A percentile compares a stretch with the other conserved stretches of the same genome.
Evolutionary conservation across 2,888 invertebrate species (phyloP).

Genomic region (Drosophila kambysellisi): DNA sequence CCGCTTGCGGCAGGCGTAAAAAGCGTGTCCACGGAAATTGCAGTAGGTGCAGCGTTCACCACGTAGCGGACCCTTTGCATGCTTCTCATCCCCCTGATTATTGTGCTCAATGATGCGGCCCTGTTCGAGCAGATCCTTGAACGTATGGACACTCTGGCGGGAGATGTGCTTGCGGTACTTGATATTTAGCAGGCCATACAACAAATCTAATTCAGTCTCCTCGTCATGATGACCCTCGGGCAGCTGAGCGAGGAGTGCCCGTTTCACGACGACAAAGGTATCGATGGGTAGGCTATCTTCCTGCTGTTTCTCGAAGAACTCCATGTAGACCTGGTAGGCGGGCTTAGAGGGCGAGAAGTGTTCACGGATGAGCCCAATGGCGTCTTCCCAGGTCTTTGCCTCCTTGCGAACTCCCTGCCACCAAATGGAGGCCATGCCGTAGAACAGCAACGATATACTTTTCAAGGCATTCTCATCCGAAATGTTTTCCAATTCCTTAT

Average conservation of each 20-base stretch:
- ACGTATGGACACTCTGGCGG: constrained; percentile 75
- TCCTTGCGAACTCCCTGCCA: constrained; percentile 83
- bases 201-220: constrained; percentile 80
- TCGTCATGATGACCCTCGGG: constrained; percentile 82
- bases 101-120: constrained; percentile 82
- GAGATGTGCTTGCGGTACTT: constrained; percentile 82
- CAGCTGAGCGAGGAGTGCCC: constrained; percentile 82
- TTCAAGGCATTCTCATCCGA: constrained; percentile 81
- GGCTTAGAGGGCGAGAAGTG: constrained; percentile 83
- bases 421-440: constrained; percentile 81
- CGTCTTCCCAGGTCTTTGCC: constrained; percentile 83
- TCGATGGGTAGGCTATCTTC: constrained; percentile 73
- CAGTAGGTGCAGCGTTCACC: constrained; percentile 81
- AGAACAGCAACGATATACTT: constrained; percentile 80
- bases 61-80: constrained; percentile 49
- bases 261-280: constrained; percentile 80
- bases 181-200: constrained; percentile 80
- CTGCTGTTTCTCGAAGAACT: constrained; percentile 81
- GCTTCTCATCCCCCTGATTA: constrained; percentile 61
- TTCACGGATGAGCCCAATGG: constrained; percentile 77
- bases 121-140: constrained; percentile 81
- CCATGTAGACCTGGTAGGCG: constrained; percentile 83
- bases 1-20: constrained; percentile 79
- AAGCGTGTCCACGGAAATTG: constrained; percentile 81
- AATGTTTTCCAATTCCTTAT: constrained; percentile 81